Base-by-base conservation (phyloP, 2,888 invertebrate species). In the Sisyra nigra region DNA sequence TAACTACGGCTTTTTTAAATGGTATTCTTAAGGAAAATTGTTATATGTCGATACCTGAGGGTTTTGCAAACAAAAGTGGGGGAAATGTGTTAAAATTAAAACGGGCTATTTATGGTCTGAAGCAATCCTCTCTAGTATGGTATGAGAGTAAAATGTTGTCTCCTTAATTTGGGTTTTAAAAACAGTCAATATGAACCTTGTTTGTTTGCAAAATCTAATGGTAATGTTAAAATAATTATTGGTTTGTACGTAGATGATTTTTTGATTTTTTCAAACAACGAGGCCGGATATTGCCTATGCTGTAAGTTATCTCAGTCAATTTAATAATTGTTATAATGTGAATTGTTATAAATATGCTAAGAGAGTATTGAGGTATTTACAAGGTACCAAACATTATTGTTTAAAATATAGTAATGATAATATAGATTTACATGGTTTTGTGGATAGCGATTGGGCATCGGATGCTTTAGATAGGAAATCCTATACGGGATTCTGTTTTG, bases 1-100 rank as follows among this genome's bases (percentile, higher is more conserved):
- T 53, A n/a, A 50, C 44, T 36, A 54, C 52, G n/a, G 54, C 52
- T 37, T 53, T 54, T 46, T 40, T 54, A 14, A 52, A 54, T 48
- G 52, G 53, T 11, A 10, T 39, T 18, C 42, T 52, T 31, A 41
- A 50, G 36, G 51, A 54, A 49, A 42, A 35, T 17, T 45, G 50
- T 31, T 52, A 44, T 36, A 52, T 52, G 51, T 18, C 34, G 42
- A 35, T 42, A 35, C 51, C 50, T 24, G 50, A 51, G 38, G 48
- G 46, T 41, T 51, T 48, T 33, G 33, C 10, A 30, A 30, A 30
- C 10, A 30, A 30, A n/a, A n/a, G n/a, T n/a, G n/a, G n/a, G n/a
- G n/a, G n/a, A n/a, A 17, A 17, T 19, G 18, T 39, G 3, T 5
- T 3, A 4, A 19, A 24, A 24, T 13, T 36, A 7, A 36, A 36